These are phyloP conservation scores for Avahi laniger DNA, from an alignment of 2,797 vertebrate species.

Conservation along the genomic window DNA sequence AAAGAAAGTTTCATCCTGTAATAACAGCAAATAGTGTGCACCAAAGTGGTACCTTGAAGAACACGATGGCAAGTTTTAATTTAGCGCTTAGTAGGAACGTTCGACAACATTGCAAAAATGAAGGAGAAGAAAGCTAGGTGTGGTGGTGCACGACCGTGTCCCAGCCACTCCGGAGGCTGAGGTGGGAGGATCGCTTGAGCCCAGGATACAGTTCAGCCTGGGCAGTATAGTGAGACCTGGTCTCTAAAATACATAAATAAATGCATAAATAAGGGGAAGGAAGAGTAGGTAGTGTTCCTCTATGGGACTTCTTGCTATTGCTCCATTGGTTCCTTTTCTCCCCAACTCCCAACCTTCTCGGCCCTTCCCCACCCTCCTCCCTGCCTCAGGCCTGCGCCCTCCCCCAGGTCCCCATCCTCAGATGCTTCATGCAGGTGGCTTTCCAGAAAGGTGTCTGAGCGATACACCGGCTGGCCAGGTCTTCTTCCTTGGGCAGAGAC, in stretches of 20 bases:
- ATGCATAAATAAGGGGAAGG: too few relatives aligned
- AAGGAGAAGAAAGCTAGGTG: neutral
- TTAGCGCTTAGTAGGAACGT: slow-evolving; percentile 78
- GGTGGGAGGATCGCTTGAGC: neutral
- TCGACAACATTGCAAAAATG: slow-evolving; percentile 36
- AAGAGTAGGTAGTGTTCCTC: slow-evolving; percentile 30
- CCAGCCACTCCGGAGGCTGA: neutral
- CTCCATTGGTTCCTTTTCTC: neutral
- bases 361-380: neutral
- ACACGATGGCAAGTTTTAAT: slow-evolving; percentile 75
- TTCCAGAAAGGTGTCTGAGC: neutral
- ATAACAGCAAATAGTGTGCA: slow-evolving; percentile 65
- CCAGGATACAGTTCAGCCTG: neutral
- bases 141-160: neutral
- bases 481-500: neutral
- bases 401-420: rapidly evolving
- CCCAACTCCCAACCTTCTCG: neutral
- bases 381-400: rapidly evolving
- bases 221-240: neutral
- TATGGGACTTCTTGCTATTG: slow-evolving; percentile 47
- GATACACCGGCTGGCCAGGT: neutral
- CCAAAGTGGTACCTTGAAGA: slow-evolving; percentile 77
- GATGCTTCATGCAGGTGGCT: neutral
- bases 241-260: neutral
- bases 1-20: slow-evolving; percentile 70